A percentile compares a stretch with the other conserved stretches of the same genome.
Evolutionary conservation across 2,113 vertebrate species (phyloP).

Genomic region (Pyrgilauda ruficollis): DNA sequence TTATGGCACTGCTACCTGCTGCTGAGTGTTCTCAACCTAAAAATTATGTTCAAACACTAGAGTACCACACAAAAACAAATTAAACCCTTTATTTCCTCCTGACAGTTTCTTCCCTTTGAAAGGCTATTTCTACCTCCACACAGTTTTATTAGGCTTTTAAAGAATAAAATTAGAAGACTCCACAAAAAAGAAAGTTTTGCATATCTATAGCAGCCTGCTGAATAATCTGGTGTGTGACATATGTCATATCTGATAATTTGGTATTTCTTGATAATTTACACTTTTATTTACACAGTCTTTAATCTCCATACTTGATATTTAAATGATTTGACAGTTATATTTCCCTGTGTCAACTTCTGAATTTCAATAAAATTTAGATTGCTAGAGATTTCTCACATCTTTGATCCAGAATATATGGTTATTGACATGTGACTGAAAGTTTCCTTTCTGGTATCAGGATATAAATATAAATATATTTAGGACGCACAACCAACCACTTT

Average conservation of each 20-base stretch:
- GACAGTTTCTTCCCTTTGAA: neutral
- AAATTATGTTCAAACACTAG: neutral
- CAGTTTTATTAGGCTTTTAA: neutral
- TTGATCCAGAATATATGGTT: neutral
- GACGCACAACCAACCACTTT: neutral
- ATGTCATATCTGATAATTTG: neutral
- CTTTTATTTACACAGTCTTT: neutral
- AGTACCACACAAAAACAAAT: neutral
- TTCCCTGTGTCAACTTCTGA: neutral
- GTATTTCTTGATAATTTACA: neutral
- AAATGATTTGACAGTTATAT: neutral
- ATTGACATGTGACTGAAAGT: neutral
- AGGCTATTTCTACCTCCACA: neutral
- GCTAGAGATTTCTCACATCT: neutral
- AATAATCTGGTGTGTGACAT: slow-evolving; percentile 3
- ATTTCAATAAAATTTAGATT: neutral
- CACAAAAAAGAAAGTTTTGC: neutral
- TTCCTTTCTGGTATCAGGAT: neutral
- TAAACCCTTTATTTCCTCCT: neutral
- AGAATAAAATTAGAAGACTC: neutral
- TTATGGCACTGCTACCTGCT: neutral
- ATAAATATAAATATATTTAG: neutral
- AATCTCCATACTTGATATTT: neutral
- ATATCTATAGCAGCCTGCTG: neutral
- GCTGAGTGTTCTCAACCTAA: neutral